A percentile compares a stretch with the other conserved stretches of the same genome.
Evolutionary conservation across 2,888 invertebrate genomes (phyloP).

Genomic region (Athrips mouffetella): DNA sequence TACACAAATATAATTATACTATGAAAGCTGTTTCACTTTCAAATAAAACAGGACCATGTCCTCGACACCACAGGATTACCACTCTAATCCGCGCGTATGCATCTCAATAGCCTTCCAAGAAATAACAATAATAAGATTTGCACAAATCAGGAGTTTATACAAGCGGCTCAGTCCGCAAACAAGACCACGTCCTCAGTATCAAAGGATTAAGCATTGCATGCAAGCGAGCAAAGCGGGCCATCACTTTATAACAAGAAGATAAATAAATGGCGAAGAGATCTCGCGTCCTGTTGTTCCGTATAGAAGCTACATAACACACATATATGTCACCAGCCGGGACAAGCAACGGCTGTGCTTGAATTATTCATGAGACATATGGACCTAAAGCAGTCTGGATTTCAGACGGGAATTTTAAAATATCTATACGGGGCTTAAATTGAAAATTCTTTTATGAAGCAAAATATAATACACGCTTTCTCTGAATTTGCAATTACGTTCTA

Average conservation of each 20-base stretch:
- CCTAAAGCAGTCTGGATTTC: slow-evolving; percentile 75
- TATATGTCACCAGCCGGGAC: slow-evolving; percentile 59
- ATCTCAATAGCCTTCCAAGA: too few relatives aligned
- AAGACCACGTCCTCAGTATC: too few relatives aligned
- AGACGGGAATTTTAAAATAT: slow-evolving; percentile 74
- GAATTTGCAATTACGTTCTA: too few relatives aligned
- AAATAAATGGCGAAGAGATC: not conserved
- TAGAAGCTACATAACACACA: slow-evolving; percentile 38
- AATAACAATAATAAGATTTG: too few relatives aligned
- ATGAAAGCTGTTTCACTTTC: too few relatives aligned
- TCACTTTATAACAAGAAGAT: not conserved
- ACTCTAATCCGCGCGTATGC: too few relatives aligned
- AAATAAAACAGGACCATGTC: too few relatives aligned
- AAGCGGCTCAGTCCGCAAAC: too few relatives aligned
- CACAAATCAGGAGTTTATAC: too few relatives aligned
- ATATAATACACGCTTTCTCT: slow-evolving; percentile 37
- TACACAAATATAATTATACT: too few relatives aligned
- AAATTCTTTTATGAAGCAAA: slow-evolving; percentile 60
- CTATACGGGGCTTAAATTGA: slow-evolving; percentile 64
- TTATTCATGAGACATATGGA: slow-evolving; percentile 77
- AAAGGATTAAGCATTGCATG: not conserved
- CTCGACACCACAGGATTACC: too few relatives aligned
- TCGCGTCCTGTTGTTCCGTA: not conserved
- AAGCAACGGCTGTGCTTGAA: slow-evolving; percentile 61
- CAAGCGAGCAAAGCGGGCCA: not conserved